These are phyloP conservation scores for Characodon lateralis DNA, from an alignment of 2,797 vertebrate species.

Conservation along the genomic window DNA sequence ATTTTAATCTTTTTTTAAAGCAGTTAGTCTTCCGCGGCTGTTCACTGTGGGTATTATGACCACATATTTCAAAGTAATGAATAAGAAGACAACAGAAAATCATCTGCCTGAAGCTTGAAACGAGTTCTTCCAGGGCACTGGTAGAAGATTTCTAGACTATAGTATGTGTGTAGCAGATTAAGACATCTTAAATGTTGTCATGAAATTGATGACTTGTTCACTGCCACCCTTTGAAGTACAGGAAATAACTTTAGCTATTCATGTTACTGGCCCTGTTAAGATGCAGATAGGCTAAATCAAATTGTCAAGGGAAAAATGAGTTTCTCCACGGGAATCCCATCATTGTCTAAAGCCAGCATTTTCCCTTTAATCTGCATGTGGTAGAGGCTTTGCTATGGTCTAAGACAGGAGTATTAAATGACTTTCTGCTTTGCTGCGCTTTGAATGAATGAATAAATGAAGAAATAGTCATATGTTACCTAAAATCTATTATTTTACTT, in stretches of 20 bases:
- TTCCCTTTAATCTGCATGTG: conserved; percentile 37
- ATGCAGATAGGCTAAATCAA: conserved; percentile 28
- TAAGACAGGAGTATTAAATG: conserved; percentile 54
- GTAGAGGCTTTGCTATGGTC: conserved; percentile 44
- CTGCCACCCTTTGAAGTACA: conserved; percentile 16
- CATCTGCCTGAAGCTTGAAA: not conserved
- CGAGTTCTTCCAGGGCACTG: not conserved
- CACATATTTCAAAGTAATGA: not conserved
- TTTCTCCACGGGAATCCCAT: conserved; percentile 42
- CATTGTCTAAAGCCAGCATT: conserved; percentile 48
- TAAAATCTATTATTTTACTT: not conserved
- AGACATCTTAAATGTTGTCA: conserved; percentile 19
- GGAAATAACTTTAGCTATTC: conserved; percentile 42
- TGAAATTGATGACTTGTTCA: conserved; percentile 41
- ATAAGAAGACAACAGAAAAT: not conserved
- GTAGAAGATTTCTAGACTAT: not conserved
- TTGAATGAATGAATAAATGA: not conserved
- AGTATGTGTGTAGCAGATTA: not conserved
- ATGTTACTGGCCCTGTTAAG: conserved; percentile 58
- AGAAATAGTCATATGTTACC: not conserved
- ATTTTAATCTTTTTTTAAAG: not conserved
- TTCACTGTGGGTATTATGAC: not conserved
- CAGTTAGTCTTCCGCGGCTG: not conserved
- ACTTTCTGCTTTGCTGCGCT: conserved; percentile 50
- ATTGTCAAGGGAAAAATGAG: conserved; percentile 47